These are phyloP conservation scores for Anadara kagoshimensis DNA, from an alignment of 1,140 invertebrate species.

Conservation along the genomic window DNA sequence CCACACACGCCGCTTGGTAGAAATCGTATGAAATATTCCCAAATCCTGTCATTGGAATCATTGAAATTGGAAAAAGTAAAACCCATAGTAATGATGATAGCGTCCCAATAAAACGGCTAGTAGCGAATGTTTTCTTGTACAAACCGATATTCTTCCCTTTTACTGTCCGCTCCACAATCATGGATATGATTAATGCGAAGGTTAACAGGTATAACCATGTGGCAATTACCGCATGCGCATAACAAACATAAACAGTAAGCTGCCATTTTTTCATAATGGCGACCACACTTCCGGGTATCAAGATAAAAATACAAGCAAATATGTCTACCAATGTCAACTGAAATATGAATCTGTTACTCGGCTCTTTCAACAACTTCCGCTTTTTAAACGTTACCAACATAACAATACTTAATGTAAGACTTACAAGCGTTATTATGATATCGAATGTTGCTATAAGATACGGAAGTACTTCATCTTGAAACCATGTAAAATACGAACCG, in stretches of 20 bases:
- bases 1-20: slow-evolving; percentile 30
- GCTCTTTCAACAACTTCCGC: slow-evolving; percentile 19
- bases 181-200: slow-evolving; percentile 24
- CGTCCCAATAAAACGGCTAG: not conserved
- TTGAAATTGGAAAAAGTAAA: not conserved
- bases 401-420: slow-evolving; percentile 16
- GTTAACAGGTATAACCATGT: slow-evolving; percentile 26
- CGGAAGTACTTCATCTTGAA: slow-evolving; percentile 33
- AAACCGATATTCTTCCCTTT: slow-evolving; percentile 25
- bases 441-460: slow-evolving; percentile 23
- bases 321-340: slow-evolving; percentile 29
- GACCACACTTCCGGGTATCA: slow-evolving; percentile 25
- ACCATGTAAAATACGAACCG: slow-evolving; percentile 37
- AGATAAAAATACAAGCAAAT: slow-evolving; percentile 16
- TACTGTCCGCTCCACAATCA: slow-evolving; percentile 32
- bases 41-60: slow-evolving; percentile 7
- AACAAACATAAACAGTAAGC: slow-evolving; percentile 21
- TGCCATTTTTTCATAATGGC: slow-evolving; percentile 32
- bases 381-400: slow-evolving; percentile 30
- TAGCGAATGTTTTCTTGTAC: slow-evolving; percentile 16
- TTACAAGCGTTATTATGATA: slow-evolving; percentile 17
- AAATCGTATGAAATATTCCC: slow-evolving; percentile 24
- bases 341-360: slow-evolving; percentile 29
- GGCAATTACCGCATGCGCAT: slow-evolving; percentile 15
- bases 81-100: slow-evolving; percentile 9